phyloP scores from a whole-genome alignment of 1,140 invertebrate genomes.

The Cotesia chilonis region DNA sequence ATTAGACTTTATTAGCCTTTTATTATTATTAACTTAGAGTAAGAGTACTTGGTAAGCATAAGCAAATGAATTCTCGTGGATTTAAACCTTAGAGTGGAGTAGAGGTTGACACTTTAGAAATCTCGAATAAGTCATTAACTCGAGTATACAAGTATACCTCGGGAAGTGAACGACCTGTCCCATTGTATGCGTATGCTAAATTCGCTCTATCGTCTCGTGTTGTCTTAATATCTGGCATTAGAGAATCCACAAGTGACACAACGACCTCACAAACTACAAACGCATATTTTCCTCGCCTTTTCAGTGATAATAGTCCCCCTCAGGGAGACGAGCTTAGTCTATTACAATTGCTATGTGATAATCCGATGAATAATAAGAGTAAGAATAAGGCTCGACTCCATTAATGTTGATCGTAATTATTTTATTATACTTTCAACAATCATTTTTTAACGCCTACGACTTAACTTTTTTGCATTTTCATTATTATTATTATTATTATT shows the following conservation, averaged over 20 bases:
- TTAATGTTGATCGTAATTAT: constrained; percentile 29
- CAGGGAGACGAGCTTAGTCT: neutral
- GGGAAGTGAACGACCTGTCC: constrained; percentile 19
- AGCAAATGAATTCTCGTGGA: too few relatives aligned
- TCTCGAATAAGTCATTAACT: constrained; percentile 17
- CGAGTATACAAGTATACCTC: neutral
- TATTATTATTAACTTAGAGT: too few relatives aligned
- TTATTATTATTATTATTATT: neutral
- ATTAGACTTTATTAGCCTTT: too few relatives aligned
- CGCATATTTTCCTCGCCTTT: constrained; percentile 16
- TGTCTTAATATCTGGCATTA: constrained; percentile 17
- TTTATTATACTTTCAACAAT: neutral
- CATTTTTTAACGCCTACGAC: constrained; percentile 1
- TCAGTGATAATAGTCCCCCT: neutral
- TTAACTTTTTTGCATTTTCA: neutral
- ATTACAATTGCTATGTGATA: constrained; percentile 32
- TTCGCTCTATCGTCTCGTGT: constrained; percentile 13
- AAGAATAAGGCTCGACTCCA: constrained; percentile 38
- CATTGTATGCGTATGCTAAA: constrained; percentile 49
- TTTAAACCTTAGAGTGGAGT: constrained; percentile 22
- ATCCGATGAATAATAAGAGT: constrained; percentile 41
- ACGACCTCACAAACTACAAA: constrained; percentile 15
- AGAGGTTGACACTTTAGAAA: constrained; percentile 35
- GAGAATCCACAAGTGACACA: constrained; percentile 16
- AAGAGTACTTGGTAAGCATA: too few relatives aligned